Evolutionary conservation across 2,797 vertebrate genomes (phyloP).

Genomic region (Odontamblyopus lacepedii): DNA sequence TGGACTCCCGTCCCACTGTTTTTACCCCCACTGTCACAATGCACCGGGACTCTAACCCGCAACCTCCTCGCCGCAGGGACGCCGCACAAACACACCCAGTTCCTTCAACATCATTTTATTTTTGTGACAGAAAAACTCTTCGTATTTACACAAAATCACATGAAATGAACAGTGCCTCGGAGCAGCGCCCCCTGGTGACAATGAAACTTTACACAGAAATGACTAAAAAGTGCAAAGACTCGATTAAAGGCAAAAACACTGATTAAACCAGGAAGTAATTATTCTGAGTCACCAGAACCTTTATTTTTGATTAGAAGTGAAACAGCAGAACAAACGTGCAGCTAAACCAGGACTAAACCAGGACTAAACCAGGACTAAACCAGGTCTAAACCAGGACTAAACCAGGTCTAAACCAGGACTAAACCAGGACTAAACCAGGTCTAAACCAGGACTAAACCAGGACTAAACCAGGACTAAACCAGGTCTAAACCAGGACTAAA

Average conservation of each 20-base stretch:
- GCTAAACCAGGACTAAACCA: no score
- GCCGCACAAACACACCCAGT: no score
- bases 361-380: no score
- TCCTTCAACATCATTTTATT: conserved; percentile 29
- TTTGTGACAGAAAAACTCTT: conserved; percentile 47
- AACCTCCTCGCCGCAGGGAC: not conserved
- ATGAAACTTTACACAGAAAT: not conserved
- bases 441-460: no score
- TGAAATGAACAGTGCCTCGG: conserved; percentile 12
- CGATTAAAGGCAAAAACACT: not conserved
- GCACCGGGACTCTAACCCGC: not conserved
- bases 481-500: no score
- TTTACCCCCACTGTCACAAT: not conserved
- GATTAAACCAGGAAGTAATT: not conserved
- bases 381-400: no score
- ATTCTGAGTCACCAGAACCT: not conserved
- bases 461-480: no score
- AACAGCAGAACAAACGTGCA: not conserved
- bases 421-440: no score
- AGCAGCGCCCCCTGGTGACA: conserved; percentile 12
- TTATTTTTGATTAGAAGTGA: not conserved
- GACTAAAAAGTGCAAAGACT: not conserved
- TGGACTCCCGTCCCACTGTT: not conserved
- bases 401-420: no score
- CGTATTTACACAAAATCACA: conserved; percentile 41